Evolutionary conservation across 2,888 invertebrate species (phyloP).

Genomic region (Tanytarsus gracilentus): DNA sequence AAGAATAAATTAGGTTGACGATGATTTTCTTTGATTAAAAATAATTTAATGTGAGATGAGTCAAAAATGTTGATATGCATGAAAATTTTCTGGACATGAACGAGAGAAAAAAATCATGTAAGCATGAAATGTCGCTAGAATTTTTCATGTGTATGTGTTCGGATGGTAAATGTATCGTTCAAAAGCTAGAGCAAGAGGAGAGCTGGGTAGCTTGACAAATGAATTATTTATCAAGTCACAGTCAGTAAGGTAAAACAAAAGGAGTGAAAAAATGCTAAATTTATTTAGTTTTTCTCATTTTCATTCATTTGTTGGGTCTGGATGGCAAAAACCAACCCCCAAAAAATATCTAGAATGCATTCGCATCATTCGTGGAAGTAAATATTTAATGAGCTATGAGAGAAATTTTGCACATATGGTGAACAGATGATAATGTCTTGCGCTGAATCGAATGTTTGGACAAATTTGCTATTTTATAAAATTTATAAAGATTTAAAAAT

Average conservation of each 20-base stretch:
- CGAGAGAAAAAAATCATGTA: neutral
- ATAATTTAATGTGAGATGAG: too few species aligned
- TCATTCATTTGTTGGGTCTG: neutral
- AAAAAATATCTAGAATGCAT: too few species aligned
- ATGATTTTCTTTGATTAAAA: too few species aligned
- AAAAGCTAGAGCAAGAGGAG: too few species aligned
- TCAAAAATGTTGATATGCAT: neutral
- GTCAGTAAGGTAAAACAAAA: constrained; percentile 6
- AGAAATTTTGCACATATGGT: neutral
- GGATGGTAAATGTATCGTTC: too few species aligned
- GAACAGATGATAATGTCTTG: too few species aligned
- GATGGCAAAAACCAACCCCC: too few species aligned
- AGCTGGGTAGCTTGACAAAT: neutral
- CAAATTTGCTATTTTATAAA: too few species aligned
- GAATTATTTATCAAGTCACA: constrained; percentile 10
- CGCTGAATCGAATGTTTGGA: too few species aligned
- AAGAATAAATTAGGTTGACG: too few species aligned
- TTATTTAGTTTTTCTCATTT: neutral
- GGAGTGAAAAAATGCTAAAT: neutral
- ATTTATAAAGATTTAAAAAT: too few species aligned
- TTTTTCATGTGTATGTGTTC: neutral
- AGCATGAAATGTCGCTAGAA: neutral
- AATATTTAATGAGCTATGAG: neutral
- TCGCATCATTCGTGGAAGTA: neutral
- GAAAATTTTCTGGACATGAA: neutral